A percentile compares a stretch with the other conserved stretches of the same genome.
Evolutionary conservation across 2,113 vertebrate species (phyloP).

Genomic region (Saccopteryx leptura): DNA sequence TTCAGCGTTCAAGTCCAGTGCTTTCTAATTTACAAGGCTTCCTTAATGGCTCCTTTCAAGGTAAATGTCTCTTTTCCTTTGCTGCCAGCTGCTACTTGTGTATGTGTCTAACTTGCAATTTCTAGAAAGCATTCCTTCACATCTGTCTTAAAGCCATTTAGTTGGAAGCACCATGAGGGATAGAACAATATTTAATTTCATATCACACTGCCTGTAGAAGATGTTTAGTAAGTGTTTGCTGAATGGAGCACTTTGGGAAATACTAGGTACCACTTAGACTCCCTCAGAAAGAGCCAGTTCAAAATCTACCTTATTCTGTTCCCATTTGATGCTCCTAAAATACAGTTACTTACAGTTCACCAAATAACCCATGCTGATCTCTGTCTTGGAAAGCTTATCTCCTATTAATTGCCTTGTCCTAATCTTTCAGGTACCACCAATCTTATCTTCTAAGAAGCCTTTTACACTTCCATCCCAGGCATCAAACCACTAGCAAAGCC

Average conservation of each 20-base stretch:
- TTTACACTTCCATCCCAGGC: neutral
- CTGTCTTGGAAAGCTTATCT: neutral
- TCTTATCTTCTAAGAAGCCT: neutral
- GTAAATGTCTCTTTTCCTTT: neutral
- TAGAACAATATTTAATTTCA: neutral
- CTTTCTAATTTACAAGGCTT: neutral
- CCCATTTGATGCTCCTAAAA: neutral
- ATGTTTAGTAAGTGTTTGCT: neutral
- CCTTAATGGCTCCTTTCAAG: neutral
- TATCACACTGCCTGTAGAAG: neutral
- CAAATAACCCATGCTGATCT: neutral
- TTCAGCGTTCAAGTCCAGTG: neutral
- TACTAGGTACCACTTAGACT: neutral
- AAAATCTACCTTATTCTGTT: neutral
- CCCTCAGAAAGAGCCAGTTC: neutral
- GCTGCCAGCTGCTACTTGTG: neutral
- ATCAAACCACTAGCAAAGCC: neutral
- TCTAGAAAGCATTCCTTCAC: neutral
- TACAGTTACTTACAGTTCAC: neutral
- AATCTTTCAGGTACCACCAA: neutral
- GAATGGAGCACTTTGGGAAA: neutral
- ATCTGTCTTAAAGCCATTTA: neutral
- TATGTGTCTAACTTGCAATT: neutral
- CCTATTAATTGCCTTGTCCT: neutral
- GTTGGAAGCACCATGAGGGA: neutral